Evolutionary conservation across 2,113 vertebrate genomes (phyloP), one percentile per base, ranked within the genome.

Genomic region (Ctenodactylus gundi): DNA sequence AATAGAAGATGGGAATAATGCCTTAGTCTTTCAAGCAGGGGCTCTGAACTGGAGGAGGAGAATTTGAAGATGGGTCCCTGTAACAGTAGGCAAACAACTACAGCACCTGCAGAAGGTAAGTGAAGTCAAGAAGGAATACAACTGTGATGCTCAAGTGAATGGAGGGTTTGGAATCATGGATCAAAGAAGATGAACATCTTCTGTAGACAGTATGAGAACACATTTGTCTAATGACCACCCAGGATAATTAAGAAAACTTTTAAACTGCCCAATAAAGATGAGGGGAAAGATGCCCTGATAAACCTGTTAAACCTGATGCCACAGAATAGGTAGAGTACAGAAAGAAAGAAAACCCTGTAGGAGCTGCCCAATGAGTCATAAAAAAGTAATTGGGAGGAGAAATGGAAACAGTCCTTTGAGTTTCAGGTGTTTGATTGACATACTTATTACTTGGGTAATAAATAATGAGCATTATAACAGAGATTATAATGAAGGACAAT

Each of bases 221-320:
- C 44, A 44, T 44, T 81, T 88, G 41, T 73, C 73, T 49, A 20
- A 27, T 77, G 88, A 72, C 36, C 55, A 67, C 44, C 31, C 80
- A 55, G 25, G 68, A 55, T 68, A 64, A 90, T 90, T 9, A 93
- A 77, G 73, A 93, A 25, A 41, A 84, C 21, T 81, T n/a, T 92
- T 44, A 92, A 67, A 57, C 25, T 95, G 51, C 75, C 15, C 14
- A 20, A 65, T 36, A 27, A n/a, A 0, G 14, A 67, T 65, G 27
- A n/a, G 23, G 17, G 51, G 53, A 31, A 87, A 41, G 58, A 85
- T 68, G 25, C 58, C 82, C 41, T 55, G 51, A 68, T 77, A 93
- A 94, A 89, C 91, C 64, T 91, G 86, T 68, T 86, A 41, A 76
- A 65, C 91, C 88, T 89, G 95, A 77, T 91, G 70, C 86, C 36